phyloP scores from a whole-genome alignment of 2,113 vertebrate species.

The Podarcis cretensis region DNA sequence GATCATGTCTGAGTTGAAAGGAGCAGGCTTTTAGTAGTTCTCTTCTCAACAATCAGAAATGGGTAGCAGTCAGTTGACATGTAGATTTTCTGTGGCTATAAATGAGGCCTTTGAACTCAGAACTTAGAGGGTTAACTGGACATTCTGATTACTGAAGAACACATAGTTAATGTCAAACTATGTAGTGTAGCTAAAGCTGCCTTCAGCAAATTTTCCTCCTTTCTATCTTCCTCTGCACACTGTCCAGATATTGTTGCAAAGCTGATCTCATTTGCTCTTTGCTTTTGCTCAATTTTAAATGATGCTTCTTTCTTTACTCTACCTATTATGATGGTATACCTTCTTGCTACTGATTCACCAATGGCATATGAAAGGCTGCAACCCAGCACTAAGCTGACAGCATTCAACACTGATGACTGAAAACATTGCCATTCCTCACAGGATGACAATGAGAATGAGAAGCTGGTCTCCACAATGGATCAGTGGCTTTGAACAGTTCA shows the following conservation, averaged over 20 bases:
- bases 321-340: neutral
- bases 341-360: neutral
- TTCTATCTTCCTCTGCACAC: neutral
- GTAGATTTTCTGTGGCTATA: neutral
- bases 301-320: neutral
- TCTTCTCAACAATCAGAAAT: neutral
- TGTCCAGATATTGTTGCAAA: neutral
- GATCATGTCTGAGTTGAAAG: neutral
- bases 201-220: neutral
- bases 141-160: too few relatives aligned
- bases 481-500: neutral
- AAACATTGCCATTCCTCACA: conserved; percentile 1
- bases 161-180: too few relatives aligned
- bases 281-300: neutral
- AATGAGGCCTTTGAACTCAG: neutral
- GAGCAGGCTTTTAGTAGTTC: neutral
- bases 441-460: neutral
- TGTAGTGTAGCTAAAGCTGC: too few relatives aligned
- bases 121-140: too few relatives aligned
- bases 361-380: neutral
- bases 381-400: conserved; percentile 14
- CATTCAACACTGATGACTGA: conserved; percentile 1
- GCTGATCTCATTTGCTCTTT: neutral
- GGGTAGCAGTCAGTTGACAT: neutral
- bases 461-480: conserved; percentile 1